Evolutionary conservation across 2,113 vertebrate species (phyloP).

Genomic region (Cryptotis parvus): DNA sequence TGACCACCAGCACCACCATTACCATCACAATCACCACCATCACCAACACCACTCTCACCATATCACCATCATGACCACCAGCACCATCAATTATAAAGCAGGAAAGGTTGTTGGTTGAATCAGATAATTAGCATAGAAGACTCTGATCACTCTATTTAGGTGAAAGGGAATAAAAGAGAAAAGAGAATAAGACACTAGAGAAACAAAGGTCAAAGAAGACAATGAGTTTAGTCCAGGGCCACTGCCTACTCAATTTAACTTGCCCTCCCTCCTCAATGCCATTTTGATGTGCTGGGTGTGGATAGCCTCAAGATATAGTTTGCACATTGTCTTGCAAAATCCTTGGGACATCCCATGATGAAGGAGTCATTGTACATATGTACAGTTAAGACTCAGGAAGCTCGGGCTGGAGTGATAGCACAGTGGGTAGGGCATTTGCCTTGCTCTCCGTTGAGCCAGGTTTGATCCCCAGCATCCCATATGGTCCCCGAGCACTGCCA

Average conservation of each 20-base stretch:
- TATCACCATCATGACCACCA: no score
- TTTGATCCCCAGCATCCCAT: no score
- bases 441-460: no score
- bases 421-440: no score
- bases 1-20: no score
- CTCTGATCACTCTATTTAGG: neutral
- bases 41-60: neutral
- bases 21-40: no score
- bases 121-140: neutral
- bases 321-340: neutral
- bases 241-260: accelerated
- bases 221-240: neutral
- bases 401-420: no score
- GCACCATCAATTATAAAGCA: neutral
- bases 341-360: neutral
- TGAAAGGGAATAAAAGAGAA: neutral
- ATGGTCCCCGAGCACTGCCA: no score
- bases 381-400: neutral
- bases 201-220: neutral
- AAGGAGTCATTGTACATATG: neutral
- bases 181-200: neutral
- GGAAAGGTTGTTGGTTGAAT: neutral
- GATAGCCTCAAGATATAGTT: neutral
- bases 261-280: no score
- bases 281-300: no score